phyloP scores from a whole-genome alignment of 1,140 invertebrate species.

The Armadillidium nasatum region DNA sequence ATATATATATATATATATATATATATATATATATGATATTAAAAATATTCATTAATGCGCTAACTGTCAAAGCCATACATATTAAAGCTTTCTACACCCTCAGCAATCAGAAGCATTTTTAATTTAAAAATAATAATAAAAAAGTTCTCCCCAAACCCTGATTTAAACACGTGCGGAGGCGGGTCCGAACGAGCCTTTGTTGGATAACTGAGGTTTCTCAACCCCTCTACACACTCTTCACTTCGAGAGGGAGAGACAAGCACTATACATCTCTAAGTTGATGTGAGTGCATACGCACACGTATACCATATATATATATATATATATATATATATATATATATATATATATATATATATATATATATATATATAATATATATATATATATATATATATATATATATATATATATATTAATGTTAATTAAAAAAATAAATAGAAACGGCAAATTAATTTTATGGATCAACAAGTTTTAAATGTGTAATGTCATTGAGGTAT shows the following conservation, averaged over 20 bases:
- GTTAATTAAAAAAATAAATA: too few relatives aligned
- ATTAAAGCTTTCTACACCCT: neutral
- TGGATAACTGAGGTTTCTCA: neutral
- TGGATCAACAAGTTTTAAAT: too few relatives aligned
- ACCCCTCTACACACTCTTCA: neutral
- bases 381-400: too few relatives aligned
- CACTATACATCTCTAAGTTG: too few relatives aligned
- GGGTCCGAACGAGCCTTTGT: slow-evolving; percentile 1
- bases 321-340: neutral
- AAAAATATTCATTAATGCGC: slow-evolving; percentile 1
- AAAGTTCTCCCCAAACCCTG: neutral
- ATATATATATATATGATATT: too few relatives aligned
- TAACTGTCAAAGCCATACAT: slow-evolving; percentile 1
- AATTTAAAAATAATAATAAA: neutral
- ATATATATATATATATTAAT: too few relatives aligned
- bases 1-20: neutral
- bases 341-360: neutral
- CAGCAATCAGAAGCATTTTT: neutral
- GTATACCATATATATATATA: neutral
- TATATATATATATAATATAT: neutral
- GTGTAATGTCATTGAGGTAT: too few relatives aligned
- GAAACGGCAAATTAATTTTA: too few relatives aligned
- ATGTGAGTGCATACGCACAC: too few relatives aligned
- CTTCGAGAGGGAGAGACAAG: neutral
- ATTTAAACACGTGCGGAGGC: neutral